Evolutionary conservation across 2,797 vertebrate species (phyloP).

Genomic region (Tragelaphus oryx): DNA sequence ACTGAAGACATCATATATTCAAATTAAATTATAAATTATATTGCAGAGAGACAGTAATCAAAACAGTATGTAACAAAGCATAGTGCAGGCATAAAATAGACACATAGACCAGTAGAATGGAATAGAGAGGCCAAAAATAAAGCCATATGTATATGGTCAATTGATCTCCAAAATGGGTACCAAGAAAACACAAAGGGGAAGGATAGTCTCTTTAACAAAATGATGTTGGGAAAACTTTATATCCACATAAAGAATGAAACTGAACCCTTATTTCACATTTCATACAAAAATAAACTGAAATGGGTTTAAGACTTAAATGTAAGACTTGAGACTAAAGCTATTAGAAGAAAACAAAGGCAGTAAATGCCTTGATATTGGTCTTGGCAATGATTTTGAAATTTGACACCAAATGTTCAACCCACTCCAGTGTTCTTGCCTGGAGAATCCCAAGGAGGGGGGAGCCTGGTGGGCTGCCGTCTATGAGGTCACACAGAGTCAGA

Average conservation of each 20-base stretch:
- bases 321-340: neutral
- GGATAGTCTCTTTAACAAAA: neutral
- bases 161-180: neutral
- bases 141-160: neutral
- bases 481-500: too few relatives aligned
- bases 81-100: neutral
- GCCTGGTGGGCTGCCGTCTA: too few relatives aligned
- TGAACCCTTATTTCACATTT: neutral
- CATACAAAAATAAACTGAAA: neutral
- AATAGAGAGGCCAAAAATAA: neutral
- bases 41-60: neutral
- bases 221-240: neutral
- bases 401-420: neutral
- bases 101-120: neutral
- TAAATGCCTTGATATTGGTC: neutral
- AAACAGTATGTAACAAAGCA: neutral
- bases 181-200: neutral
- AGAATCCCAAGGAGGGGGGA: too few relatives aligned
- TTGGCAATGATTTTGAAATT: neutral
- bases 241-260: neutral
- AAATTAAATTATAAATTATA: neutral
- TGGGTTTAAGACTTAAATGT: neutral
- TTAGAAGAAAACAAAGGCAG: neutral
- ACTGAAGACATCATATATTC: neutral
- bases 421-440: too few relatives aligned